Evolutionary conservation across 2,888 invertebrate species (phyloP).

Genomic region (Apocheima hispidaria): DNA sequence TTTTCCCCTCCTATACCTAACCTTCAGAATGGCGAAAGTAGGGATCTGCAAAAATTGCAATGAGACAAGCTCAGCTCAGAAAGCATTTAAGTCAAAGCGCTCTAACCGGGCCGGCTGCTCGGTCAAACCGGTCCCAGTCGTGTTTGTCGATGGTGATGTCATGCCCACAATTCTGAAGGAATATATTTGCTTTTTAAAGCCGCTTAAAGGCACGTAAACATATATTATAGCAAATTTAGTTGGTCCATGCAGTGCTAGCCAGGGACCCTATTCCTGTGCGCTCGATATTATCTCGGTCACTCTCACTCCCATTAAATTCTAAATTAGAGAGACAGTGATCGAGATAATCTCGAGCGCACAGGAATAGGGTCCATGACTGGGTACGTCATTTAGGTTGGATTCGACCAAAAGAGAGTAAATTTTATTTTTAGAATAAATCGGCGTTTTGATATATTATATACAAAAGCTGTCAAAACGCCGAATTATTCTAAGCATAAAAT

Average conservation of each 20-base stretch:
- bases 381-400: too few relatives aligned
- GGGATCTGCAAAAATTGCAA: conserved; percentile 3
- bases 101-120: conserved; percentile 36
- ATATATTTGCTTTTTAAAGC: conserved; percentile 13
- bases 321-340: too few relatives aligned
- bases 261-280: too few relatives aligned
- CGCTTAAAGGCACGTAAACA: not conserved
- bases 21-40: not conserved
- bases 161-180: conserved; percentile 32
- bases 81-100: conserved; percentile 1
- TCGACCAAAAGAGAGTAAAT: too few relatives aligned
- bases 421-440: too few relatives aligned
- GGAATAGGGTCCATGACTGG: too few relatives aligned
- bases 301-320: too few relatives aligned
- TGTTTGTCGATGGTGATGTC: conserved; percentile 48
- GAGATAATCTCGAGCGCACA: too few relatives aligned
- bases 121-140: conserved; percentile 49
- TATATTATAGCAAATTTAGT: not conserved
- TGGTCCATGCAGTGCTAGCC: not conserved
- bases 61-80: conserved; percentile 12
- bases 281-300: too few relatives aligned
- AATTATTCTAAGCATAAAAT: too few relatives aligned
- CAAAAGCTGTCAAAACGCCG: not conserved
- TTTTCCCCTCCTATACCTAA: not conserved
- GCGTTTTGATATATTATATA: too few relatives aligned